These are phyloP conservation scores for Diacarnus erythraeanus DNA, from an alignment of 37 sponge, comb jelly and placozoan species.

Conservation along the genomic window DNA sequence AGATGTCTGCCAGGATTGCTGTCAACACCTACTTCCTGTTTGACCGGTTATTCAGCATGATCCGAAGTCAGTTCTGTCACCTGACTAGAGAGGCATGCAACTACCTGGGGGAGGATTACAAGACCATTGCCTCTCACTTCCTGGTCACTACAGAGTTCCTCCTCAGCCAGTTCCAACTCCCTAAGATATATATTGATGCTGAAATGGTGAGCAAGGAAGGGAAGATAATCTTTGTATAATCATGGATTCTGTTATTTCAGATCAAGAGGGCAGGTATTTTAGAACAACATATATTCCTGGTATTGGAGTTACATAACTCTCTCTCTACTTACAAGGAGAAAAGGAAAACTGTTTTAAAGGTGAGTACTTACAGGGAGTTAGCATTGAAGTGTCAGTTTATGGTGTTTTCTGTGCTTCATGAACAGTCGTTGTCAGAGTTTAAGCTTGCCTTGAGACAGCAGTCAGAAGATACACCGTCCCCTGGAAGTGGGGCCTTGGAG, in stretches of 20 bases:
- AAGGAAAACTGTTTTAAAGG: slow-evolving; percentile 65
- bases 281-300: slow-evolving; percentile 64
- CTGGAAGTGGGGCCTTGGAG: slow-evolving; percentile 13
- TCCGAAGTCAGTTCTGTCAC: slow-evolving; percentile 31
- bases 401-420: neutral
- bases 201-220: slow-evolving; percentile 47
- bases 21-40: slow-evolving; percentile 83
- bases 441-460: slow-evolving; percentile 31
- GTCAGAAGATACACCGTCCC: neutral
- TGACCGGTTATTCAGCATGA: slow-evolving; percentile 44
- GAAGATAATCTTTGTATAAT: neutral
- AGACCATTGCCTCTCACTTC: slow-evolving; percentile 52
- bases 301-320: slow-evolving; percentile 67
- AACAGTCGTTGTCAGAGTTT: slow-evolving; percentile 9
- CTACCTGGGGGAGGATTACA: slow-evolving; percentile 56
- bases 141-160: slow-evolving; percentile 63
- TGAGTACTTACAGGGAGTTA: neutral
- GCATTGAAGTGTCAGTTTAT: neutral
- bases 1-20: slow-evolving; percentile 34
- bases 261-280: slow-evolving; percentile 8
- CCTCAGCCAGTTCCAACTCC: slow-evolving; percentile 54
- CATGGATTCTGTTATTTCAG: neutral
- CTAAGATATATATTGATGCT: slow-evolving; percentile 58
- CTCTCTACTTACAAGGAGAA: slow-evolving; percentile 43
- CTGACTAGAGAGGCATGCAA: slow-evolving; percentile 75